phyloP scores from a whole-genome alignment of 1,140 invertebrate species.

The Bombus polaris region DNA sequence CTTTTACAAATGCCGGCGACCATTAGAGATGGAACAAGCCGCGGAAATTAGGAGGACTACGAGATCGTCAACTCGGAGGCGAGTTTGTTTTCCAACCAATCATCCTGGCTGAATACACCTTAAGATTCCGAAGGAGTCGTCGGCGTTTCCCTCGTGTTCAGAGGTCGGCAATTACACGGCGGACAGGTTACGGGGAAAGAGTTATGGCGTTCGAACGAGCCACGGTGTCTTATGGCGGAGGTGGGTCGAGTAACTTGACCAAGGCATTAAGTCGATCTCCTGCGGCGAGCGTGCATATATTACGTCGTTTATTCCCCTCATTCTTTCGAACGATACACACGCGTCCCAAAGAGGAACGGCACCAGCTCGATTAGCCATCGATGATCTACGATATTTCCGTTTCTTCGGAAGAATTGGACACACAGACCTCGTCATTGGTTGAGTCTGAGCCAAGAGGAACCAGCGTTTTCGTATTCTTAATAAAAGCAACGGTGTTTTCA shows the following conservation, averaged over 20 bases:
- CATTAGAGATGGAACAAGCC: not conserved
- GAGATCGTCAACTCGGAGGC: not conserved
- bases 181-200: conserved; percentile 71
- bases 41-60: not conserved
- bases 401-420: conserved; percentile 4
- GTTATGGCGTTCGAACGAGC: conserved; percentile 68
- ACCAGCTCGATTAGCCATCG: conserved; percentile 53
- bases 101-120: conserved; percentile 15
- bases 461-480: not conserved
- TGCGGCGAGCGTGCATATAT: conserved; percentile 71
- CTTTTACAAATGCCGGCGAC: not conserved
- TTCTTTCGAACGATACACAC: conserved; percentile 41
- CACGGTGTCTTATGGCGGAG: conserved; percentile 67
- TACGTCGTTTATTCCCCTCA: conserved; percentile 56
- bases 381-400: conserved; percentile 54
- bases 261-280: conserved; percentile 72
- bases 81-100: conserved; percentile 47
- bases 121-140: conserved; percentile 20
- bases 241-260: conserved; percentile 68
- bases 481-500: conserved; percentile 1
- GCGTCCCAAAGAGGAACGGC: conserved; percentile 27
- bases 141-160: conserved; percentile 35
- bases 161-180: conserved; percentile 69
- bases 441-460: not conserved
- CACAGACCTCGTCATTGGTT: not conserved